Conservation (phyloP, 2,113 vertebrate genomes). For the Collichthys lucidus region DNA sequence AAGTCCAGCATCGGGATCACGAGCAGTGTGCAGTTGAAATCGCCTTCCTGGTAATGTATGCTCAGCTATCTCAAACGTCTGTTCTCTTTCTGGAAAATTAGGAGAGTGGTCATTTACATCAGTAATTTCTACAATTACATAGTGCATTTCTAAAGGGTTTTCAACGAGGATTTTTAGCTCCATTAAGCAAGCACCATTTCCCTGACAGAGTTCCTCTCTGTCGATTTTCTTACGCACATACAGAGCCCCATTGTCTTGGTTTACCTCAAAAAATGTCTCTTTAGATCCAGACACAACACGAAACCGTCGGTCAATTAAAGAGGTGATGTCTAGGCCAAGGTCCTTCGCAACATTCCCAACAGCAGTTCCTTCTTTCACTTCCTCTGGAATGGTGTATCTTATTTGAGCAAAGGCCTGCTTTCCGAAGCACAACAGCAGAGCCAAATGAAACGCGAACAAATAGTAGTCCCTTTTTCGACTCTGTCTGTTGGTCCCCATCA, state of each 20-base stretch:
- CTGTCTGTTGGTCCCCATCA: background rate
- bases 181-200: slow-evolving; percentile 55
- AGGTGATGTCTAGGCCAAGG: slow-evolving; percentile 71
- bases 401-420: slow-evolving; percentile 60
- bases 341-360: slow-evolving; percentile 79
- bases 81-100: slow-evolving; percentile 55
- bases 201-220: slow-evolving; percentile 70
- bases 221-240: slow-evolving; percentile 71
- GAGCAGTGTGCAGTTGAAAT: slow-evolving; percentile 71
- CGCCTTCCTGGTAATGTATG: slow-evolving; percentile 53
- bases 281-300: slow-evolving; percentile 72
- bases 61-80: slow-evolving; percentile 68
- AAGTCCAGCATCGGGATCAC: slow-evolving; percentile 68
- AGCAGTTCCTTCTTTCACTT: slow-evolving; percentile 73
- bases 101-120: slow-evolving; percentile 80
- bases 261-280: slow-evolving; percentile 71
- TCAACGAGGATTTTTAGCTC: slow-evolving; percentile 76
- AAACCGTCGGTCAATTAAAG: slow-evolving; percentile 59
- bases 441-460: background rate
- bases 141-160: slow-evolving; percentile 78
- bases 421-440: slow-evolving; percentile 32
- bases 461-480: background rate
- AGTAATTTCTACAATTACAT: slow-evolving; percentile 68
- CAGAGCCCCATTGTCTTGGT: slow-evolving; percentile 79
- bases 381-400: slow-evolving; percentile 77